These are phyloP conservation scores for Manis crassicaudata DNA, from an alignment of 2,797 vertebrate genomes.

Conservation along the genomic window DNA sequence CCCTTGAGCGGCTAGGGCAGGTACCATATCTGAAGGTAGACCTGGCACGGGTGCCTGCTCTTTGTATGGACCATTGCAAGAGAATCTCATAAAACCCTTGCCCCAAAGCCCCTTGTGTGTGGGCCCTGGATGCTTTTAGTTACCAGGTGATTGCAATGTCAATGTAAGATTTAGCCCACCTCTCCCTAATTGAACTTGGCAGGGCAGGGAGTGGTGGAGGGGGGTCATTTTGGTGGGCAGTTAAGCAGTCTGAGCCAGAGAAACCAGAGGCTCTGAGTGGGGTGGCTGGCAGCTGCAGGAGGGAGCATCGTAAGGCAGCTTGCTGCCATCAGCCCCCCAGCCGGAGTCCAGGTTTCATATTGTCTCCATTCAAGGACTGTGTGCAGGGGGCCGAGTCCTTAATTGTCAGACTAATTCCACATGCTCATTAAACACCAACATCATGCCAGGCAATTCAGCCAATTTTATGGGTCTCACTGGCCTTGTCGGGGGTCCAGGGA, in stretches of 20 bases:
- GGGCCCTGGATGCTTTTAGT: not conserved
- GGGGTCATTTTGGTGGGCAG: not conserved
- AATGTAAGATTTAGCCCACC: not conserved
- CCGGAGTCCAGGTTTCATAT: not conserved
- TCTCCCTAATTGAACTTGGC: not conserved
- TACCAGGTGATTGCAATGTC: not conserved
- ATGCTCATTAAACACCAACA: constrained; percentile 41
- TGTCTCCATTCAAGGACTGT: constrained; percentile 11
- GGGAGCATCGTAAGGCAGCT: not conserved
- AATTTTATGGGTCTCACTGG: not conserved
- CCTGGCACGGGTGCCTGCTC: not conserved
- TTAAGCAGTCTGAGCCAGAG: not conserved
- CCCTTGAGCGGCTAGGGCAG: not conserved
- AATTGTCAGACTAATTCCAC: constrained; percentile 34
- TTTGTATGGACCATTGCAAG: not conserved
- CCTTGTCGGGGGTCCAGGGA: not conserved
- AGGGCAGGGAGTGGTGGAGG: not conserved
- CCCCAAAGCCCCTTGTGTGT: not conserved
- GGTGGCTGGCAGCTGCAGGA: not conserved
- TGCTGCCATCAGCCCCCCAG: rapidly evolving
- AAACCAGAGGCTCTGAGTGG: not conserved
- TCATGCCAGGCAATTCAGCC: not conserved
- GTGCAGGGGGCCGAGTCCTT: constrained; percentile 13
- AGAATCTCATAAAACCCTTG: not conserved
- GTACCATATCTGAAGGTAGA: not conserved